Conservation (phyloP, 1,140 invertebrate genomes). For the Zaprionus vittiger region DNA sequence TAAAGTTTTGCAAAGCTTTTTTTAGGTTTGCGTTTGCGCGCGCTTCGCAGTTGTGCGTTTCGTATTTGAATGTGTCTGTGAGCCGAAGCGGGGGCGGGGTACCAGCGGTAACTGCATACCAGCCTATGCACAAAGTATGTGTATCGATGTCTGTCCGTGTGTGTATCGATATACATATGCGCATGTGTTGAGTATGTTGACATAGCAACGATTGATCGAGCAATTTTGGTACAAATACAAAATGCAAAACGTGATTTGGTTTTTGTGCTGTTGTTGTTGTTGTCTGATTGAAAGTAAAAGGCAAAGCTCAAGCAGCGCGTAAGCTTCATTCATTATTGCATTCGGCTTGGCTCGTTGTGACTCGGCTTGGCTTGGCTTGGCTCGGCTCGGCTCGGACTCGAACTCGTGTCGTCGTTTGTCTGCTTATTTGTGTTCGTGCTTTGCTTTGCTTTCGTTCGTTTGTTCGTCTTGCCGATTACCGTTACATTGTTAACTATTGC, state of each 20-base stretch:
- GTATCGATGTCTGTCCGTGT: background rate
- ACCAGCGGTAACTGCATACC: constrained; percentile 9
- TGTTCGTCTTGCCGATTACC: constrained; percentile 59
- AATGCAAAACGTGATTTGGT: constrained; percentile 64
- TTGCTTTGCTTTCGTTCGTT: constrained; percentile 20
- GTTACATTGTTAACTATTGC: constrained; percentile 81
- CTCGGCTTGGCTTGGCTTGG: constrained; percentile 18
- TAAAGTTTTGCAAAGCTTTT: constrained; percentile 80
- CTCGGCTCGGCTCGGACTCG: constrained; percentile 3
- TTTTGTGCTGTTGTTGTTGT: constrained; percentile 19
- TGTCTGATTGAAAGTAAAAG: constrained; percentile 82
- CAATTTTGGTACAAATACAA: constrained; percentile 46
- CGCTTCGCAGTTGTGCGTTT: constrained; percentile 36
- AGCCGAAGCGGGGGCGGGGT: background rate
- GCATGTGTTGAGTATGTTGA: constrained; percentile 35
- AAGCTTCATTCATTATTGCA: constrained; percentile 79
- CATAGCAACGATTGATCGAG: constrained; percentile 42
- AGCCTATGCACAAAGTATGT: constrained; percentile 4
- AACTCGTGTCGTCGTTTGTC: background rate
- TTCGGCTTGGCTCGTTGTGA: constrained; percentile 31
- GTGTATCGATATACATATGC: constrained; percentile 23
- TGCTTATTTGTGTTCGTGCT: constrained; percentile 7
- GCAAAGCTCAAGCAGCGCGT: constrained; percentile 71
- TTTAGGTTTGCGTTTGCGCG: constrained; percentile 41
- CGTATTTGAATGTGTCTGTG: constrained; percentile 37